phyloP scores from a whole-genome alignment of 2,888 invertebrate genomes.

The Psococerastis gibbosa region DNA sequence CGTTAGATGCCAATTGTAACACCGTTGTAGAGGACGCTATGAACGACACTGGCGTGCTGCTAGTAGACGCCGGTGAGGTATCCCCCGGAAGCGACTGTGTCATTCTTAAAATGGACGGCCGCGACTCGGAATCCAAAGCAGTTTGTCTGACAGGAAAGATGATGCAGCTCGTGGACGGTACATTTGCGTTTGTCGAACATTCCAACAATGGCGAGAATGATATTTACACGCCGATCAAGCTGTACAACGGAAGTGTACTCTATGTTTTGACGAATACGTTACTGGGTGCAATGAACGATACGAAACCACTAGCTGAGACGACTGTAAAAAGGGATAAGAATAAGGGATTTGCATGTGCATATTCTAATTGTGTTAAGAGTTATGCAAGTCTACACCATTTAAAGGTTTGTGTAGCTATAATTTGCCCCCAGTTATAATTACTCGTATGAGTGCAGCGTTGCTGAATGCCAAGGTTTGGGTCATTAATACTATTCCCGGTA shows the following conservation, averaged over 20 bases:
- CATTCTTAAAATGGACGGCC: background rate
- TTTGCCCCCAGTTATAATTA: no score
- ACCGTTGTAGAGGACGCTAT: no score
- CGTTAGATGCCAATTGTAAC: no score
- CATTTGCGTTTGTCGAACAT: constrained; percentile 1
- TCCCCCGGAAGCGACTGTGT: background rate
- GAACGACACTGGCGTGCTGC: no score
- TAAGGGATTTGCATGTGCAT: constrained; percentile 26
- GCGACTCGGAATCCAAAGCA: background rate
- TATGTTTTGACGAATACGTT: constrained; percentile 5
- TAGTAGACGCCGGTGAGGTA: background rate
- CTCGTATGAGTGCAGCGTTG: no score
- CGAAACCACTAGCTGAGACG: background rate
- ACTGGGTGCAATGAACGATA: background rate
- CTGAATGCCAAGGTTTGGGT: no score
- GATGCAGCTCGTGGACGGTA: background rate
- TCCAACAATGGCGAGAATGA: constrained; percentile 4
- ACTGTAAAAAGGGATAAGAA: constrained; percentile 19
- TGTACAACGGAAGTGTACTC: constrained; percentile 1
- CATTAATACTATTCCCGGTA: no score
- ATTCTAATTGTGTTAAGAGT: constrained; percentile 29
- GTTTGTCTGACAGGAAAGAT: constrained; percentile 2
- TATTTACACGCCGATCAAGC: constrained; percentile 4
- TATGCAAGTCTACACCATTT: constrained; percentile 32
- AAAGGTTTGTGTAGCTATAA: no score